Evolutionary conservation across 2,888 invertebrate genomes (phyloP), one percentile per base, ranked within the genome.

Genomic region (Pteria penguin): DNA sequence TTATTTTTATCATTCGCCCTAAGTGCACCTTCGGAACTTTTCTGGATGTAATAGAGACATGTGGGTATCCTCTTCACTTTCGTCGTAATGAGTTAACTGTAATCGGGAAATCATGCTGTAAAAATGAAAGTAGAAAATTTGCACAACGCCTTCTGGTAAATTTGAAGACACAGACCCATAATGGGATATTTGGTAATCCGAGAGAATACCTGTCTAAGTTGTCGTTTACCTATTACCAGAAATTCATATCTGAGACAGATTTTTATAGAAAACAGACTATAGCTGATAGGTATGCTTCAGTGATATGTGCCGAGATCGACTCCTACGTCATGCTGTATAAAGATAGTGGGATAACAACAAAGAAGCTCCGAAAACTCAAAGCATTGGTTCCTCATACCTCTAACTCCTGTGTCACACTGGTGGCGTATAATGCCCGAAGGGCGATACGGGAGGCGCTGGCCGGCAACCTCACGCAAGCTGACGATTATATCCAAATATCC

Each of bases 261-360:
- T 8, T 8, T 2, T 29, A n/a, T 4, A n/a, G 31, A 57, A 72
- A 63, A 26, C 60, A 52, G 1, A 4, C 36, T 29, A 1, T 33
- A 4, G 72, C 72, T 8, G 72, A 72, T 52, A 72, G 36, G 22
- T 66, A 66, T 45, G 66, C 60, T 18, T 63, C 72, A 11, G 55
- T 32, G 22, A 29, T 72, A 8, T 45, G 65, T 45, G 66, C 66
- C 4, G 72, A 72, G 36, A 72, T 72, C 14, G 72, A 72, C 22
- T 72, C 72, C 22, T 57, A 72, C 58, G 60, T 60, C 0, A 72
- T 72, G 72, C 52, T 72, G 8, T 72, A 66, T 27, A 29, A 31
- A 1, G 27, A 54, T n/a, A 52, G 55, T 32, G 31, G 54, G 4
- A 60, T 62, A 11, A 63, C 71, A 27, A 60, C 54, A 24, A 36